phyloP scores from a whole-genome alignment of 2,888 invertebrate genomes.

The Piscicola geometra region DNA sequence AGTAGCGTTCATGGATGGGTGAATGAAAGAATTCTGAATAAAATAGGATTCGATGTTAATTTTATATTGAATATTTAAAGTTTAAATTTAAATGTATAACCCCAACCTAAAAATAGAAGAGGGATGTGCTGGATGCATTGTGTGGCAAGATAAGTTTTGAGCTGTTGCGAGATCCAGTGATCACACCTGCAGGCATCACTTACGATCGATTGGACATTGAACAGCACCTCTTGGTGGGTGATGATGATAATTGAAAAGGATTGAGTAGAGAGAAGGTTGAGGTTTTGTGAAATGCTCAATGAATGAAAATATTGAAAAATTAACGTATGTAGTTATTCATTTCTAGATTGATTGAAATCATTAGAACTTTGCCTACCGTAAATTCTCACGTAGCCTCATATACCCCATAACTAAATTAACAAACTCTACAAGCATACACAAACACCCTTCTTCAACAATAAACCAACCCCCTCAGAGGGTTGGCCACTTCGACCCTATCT shows the following conservation, averaged over 20 bases:
- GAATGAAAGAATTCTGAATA: background rate
- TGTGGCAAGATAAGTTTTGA: slow-evolving; percentile 99
- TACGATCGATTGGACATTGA: slow-evolving; percentile 97
- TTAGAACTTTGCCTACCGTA: background rate
- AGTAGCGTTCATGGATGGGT: background rate
- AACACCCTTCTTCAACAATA: no score
- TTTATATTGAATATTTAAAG: background rate
- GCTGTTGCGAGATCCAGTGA: slow-evolving; percentile 92
- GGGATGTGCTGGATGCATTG: slow-evolving; percentile 94
- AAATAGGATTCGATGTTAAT: background rate
- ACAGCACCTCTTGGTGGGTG: slow-evolving; percentile 79
- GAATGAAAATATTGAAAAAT: no score
- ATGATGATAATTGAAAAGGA: no score
- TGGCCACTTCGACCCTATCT: slow-evolving; percentile 98
- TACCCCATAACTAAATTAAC: no score
- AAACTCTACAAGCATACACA: no score
- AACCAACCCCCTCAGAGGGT: slow-evolving; percentile 85
- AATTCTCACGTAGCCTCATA: no score
- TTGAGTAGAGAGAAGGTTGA: no score
- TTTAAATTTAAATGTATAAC: background rate
- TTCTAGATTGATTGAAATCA: no score
- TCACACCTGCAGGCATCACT: slow-evolving; percentile 97
- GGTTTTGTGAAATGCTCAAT: no score
- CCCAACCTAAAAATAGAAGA: slow-evolving; percentile 64
- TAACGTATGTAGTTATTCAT: no score